Base-by-base conservation (phyloP, 2,797 vertebrate genomes). In the Coregonus sp. region DNA sequence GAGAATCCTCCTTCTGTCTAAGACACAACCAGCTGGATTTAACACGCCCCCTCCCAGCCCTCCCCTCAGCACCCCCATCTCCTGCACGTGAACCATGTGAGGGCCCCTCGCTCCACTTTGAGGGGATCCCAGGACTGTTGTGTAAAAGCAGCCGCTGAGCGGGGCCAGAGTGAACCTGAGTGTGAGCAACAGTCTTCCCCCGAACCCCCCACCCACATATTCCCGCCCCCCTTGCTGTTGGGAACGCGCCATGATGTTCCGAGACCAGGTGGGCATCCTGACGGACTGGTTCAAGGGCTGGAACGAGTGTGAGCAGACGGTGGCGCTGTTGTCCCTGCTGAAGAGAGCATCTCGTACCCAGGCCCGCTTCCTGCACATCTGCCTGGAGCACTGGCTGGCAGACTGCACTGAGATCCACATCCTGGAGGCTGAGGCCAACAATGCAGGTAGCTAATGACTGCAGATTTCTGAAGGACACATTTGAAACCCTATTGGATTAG, bases 221-320 rank as follows among this genome's bases (percentile, higher is more conserved):
- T 29, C 37, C 63, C 25, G n/a, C 54, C 72, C 67, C 29, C 91
- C 90, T 90, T 73, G 31, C 91, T 89, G 90, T 86, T 91, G 93
- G 91, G 93, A 91, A 90, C 91, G 80, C 93, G 96, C 93, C 96
- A 99, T 98, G 97, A 99, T 98, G 97, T 99, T 99, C 96, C 96
- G 97, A 92, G 97, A 99, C 92, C 97, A 99, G 93, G 97, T 99
- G 90, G 96, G 97, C 90, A 96, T 98, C 90, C 94, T 99, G 76
- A 96, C 97, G 75, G 97, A 97, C 90, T 98, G 97, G 97, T 99
- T 99, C 90, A 97, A 97, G 86, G 96, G 96, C 91, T 99, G 97
- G 97, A 99, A 98, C 81, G 97, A 98, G 91, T 98, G 97, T 81
- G 97, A 99, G 90, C 97, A 99, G 94, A 99, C 97, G 1, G 97